Conservation (phyloP, 2,113 vertebrate species). For the Zapornia atra region DNA sequence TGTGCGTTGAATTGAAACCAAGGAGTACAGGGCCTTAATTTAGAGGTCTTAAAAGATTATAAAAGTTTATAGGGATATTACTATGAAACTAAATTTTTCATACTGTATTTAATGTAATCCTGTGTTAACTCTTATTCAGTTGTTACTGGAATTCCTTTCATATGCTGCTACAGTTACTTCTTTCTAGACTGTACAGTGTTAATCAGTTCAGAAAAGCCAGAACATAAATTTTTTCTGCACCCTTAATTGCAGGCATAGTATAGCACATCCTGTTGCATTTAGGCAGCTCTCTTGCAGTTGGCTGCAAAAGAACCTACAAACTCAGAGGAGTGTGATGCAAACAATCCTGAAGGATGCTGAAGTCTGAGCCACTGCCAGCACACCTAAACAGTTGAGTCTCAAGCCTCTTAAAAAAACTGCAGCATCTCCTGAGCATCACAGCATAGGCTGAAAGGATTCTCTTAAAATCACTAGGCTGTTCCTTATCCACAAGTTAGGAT, state of each 20-base stretch:
- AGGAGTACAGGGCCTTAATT: not conserved
- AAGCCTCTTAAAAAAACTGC: not conserved
- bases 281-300: not conserved
- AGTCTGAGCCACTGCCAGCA: not conserved
- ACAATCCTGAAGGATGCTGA: not conserved
- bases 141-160: not conserved
- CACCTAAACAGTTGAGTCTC: not conserved
- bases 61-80: not conserved
- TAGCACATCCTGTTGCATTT: not conserved
- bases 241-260: not conserved
- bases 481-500: not conserved
- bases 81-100: not conserved
- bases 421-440: not conserved
- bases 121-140: not conserved
- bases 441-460: not conserved
- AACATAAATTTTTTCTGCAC: not conserved
- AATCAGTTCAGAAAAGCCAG: not conserved
- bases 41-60: not conserved
- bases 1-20: not conserved
- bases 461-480: not conserved
- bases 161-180: not conserved
- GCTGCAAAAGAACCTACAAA: not conserved
- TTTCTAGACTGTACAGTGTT: not conserved
- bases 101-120: not conserved
- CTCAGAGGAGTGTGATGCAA: not conserved